Evolutionary conservation across 2,888 invertebrate genomes (phyloP).

Genomic region (Seira sanloemensis): DNA sequence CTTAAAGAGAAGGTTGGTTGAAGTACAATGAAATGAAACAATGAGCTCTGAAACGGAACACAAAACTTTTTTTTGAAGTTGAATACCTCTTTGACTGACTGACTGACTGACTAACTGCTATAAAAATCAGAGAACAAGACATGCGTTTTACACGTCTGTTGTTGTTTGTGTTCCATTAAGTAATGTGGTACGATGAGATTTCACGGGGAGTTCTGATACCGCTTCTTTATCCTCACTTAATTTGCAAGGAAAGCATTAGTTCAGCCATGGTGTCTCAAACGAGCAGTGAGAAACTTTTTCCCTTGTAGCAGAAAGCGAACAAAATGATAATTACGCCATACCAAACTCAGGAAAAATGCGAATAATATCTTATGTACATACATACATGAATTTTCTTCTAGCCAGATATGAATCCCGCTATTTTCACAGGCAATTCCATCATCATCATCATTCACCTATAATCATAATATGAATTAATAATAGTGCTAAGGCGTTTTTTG

Average conservation of each 20-base stretch:
- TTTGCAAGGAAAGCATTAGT: background rate
- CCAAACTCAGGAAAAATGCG: no score
- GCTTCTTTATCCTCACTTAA: background rate
- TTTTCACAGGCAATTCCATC: no score
- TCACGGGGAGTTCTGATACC: background rate
- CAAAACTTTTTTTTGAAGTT: background rate
- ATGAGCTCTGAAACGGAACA: background rate
- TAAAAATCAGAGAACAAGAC: background rate
- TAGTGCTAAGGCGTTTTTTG: constrained; percentile 2
- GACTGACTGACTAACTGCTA: background rate
- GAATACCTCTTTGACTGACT: background rate
- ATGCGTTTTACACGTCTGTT: background rate
- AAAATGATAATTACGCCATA: no score
- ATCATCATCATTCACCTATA: no score
- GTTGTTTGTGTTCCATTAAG: background rate
- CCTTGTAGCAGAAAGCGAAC: no score
- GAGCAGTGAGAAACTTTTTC: no score
- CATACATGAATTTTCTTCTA: no score
- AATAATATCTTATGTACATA: no score
- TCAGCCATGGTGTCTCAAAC: no score
- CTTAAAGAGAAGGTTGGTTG: background rate
- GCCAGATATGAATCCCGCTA: no score
- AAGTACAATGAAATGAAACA: background rate
- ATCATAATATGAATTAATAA: no score
- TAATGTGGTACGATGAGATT: background rate